phyloP scores from a whole-genome alignment of 2,113 vertebrate species.

The Chionomys nivalis region DNA sequence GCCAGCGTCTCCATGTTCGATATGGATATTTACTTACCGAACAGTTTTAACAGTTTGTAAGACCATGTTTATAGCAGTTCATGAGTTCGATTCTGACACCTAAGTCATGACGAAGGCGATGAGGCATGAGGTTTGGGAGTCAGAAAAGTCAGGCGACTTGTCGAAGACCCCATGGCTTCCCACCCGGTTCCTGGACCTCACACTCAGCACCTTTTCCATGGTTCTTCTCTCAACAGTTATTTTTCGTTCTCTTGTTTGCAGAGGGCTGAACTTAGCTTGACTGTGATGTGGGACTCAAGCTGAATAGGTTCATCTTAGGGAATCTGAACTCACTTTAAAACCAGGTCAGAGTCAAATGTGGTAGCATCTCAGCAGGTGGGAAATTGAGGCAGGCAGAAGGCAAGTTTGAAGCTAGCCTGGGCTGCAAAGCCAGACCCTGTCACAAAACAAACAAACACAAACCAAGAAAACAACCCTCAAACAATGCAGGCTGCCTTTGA shows the following conservation, averaged over 20 bases:
- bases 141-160: not conserved
- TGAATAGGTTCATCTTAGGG: not conserved
- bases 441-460: too few species aligned
- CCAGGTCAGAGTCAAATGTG: not conserved
- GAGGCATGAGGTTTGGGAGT: not conserved
- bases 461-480: not conserved
- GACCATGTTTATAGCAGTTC: not conserved
- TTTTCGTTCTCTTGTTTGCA: not conserved
- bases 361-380: not conserved
- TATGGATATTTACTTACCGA: not conserved
- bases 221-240: not conserved
- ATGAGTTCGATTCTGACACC: not conserved
- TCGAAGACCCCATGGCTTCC: not conserved
- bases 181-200: accelerated
- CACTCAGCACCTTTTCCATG: not conserved
- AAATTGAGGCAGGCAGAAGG: not conserved
- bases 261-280: not conserved
- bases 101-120: not conserved
- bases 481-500: not conserved
- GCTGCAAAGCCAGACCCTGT: not conserved
- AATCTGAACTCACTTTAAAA: conserved; percentile 16
- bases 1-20: not conserved
- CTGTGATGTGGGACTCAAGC: not conserved
- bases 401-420: not conserved
- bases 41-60: not conserved